Base-by-base conservation (phyloP, 1,140 invertebrate species). In the Drosophila parabipectinata region DNA sequence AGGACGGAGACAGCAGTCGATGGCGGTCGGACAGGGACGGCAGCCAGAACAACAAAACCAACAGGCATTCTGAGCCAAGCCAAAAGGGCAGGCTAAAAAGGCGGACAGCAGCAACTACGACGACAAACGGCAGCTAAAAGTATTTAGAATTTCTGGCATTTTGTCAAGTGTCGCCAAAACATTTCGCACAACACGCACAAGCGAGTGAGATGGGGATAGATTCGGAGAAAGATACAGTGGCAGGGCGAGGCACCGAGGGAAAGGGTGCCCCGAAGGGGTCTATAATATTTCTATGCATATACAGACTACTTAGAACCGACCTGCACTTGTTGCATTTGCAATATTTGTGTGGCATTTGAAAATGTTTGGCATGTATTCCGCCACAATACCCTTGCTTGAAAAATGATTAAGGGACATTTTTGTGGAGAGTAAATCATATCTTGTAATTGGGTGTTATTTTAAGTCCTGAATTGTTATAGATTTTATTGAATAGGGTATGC, bases 141-240 rank as follows among this genome's bases (percentile, higher is more conserved):
- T 88, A 82, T 88, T 83, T 83, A 89, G 84, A 90, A 83, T 90
- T 87, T 90, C 87, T 90, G 87, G 87, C 87, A 90, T 90, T 80
- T 90, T 90, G 87, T 90, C 87, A 90, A 90, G 87, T 90, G 87
- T 90, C 87, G 88, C 69, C 77, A 79, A 89, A 89, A 81, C 84
- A 89, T 89, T 90, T 89, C 75, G 77, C 79, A 72, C 69, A 88
- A 77, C 79, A 88, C 67, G 67, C 83, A 79, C 56, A 18, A 41
- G 50, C 39, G n/a, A 21, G n/a, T 7, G 30, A 28, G 8, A 9
- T 3, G 4, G 9, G 41, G 7, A 8, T 47, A 32, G n/a, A 32
- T 1, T 18, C 24, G 41, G 10, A 18, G 21, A 51, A 12, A 14
- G 21, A 15, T 24, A 14, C 8, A 18, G 28, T 5, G 44, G 9